Evolutionary conservation across 30 jellyfish, hydroid and myxozoan genomes (phyloP), one percentile per base, ranked within the genome.

Genomic region (Aurelia aurita complex sp. Pacific): DNA sequence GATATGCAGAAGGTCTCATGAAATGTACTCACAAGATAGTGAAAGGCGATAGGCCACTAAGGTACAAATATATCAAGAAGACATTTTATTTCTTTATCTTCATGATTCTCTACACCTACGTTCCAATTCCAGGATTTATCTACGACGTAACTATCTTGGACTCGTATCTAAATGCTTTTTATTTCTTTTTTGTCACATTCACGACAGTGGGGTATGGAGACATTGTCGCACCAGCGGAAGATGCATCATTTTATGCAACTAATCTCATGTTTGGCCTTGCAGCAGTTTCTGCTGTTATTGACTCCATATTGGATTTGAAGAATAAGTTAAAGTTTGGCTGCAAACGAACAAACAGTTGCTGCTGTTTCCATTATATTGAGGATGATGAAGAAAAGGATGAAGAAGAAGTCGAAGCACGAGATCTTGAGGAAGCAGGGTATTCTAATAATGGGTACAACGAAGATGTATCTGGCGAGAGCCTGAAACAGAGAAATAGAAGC

Each of bases 171-270:
- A 70, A 82, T 43, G 85, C 73, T 1, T 17, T 82, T 1, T 82
- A 82, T 29, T 82, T 82, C 59, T 61, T 73, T 9, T 82, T 82
- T 52, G 85, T 82, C 80, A 29, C 91, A 1, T 82, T 70, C 80
- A 69, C 85, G 16, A 82, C 91, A 1, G 63, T 82, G 43, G 91
- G 91, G 15, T 82, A 19, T 61, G 91, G 91, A 15, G 91, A 82
- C 59, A 71, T 71, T 2, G 13, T 71, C 3, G 73, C 34, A 13
- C 80, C 76, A 4, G 91, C 85, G 1, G 67, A 57, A 34, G 29
- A 18, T 17, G 12, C 8, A 3, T 54, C 29, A 19, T 71, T 82
- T 36, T 82, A 69, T 42, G 80, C 80, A 46, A 14, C 32, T 0
- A 6, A n/a, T 10, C 75, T 82, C 0, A 16, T 62, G 34, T 7